Evolutionary conservation across 2,113 vertebrate genomes (phyloP).

Genomic region (Cottus gobio): DNA sequence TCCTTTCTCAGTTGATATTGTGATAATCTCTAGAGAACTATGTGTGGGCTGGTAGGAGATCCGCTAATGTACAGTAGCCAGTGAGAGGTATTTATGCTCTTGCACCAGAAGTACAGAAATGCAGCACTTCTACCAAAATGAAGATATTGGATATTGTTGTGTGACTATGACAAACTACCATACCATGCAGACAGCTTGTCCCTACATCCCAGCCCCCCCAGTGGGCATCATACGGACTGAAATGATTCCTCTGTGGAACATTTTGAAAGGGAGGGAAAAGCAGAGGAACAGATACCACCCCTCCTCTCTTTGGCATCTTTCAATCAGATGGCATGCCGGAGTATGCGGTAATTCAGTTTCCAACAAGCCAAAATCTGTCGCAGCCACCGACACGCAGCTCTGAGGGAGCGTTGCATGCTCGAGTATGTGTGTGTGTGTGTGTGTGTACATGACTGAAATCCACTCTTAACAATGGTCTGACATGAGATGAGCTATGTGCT

Average conservation of each 20-base stretch:
- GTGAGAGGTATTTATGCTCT: conserved; percentile 17
- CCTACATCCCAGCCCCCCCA: conserved; percentile 12
- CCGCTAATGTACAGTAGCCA: neutral
- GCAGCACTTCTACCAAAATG: conserved; percentile 9
- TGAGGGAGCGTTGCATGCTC: conserved; percentile 2
- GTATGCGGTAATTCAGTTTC: conserved; percentile 19
- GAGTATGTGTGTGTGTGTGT: conserved; percentile 4
- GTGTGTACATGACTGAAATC: conserved; percentile 38
- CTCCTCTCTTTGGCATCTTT: conserved; percentile 9
- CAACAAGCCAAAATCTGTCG: neutral
- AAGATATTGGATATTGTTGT: conserved; percentile 10
- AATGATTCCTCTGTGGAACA: conserved; percentile 51
- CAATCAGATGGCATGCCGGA: conserved; percentile 19
- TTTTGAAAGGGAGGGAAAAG: conserved; percentile 23
- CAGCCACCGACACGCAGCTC: conserved; percentile 10
- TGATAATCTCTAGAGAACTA: neutral
- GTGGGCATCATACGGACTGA: conserved; percentile 18
- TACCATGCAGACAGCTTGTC: conserved; percentile 34
- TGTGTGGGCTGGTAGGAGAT: neutral
- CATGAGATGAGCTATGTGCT: conserved; percentile 62
- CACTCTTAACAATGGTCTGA: conserved; percentile 52
- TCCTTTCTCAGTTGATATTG: neutral
- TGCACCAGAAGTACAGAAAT: conserved; percentile 6
- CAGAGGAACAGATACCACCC: neutral
- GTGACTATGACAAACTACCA: conserved; percentile 21